Evolutionary conservation across 2,797 vertebrate genomes (phyloP).

Genomic region (Cryptoblepharus egeriae): DNA sequence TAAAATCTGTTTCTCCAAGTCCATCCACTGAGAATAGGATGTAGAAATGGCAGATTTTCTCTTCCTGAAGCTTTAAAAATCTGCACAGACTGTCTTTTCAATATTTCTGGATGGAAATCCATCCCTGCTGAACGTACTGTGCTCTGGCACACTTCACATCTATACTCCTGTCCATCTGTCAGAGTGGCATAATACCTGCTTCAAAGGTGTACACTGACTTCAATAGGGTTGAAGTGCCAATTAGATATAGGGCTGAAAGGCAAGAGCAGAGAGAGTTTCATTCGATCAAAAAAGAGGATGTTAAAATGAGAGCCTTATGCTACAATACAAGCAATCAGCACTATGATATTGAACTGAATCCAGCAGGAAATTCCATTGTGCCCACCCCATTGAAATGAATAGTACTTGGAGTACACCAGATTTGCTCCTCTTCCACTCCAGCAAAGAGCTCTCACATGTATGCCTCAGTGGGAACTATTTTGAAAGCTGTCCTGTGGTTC

Average conservation of each 20-base stretch:
- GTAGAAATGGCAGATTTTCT: constrained; percentile 29
- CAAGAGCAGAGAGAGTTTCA: constrained; percentile 27
- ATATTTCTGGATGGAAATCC: constrained; percentile 55
- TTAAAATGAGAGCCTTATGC: constrained; percentile 9
- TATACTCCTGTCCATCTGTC: constrained; percentile 71
- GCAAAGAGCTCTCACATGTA: background rate
- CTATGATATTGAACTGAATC: background rate
- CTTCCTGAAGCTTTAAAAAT: constrained; percentile 29
- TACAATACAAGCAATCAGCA: constrained; percentile 19
- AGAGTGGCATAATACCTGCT: constrained; percentile 67
- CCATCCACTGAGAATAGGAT: constrained; percentile 20
- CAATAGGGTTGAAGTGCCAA: constrained; percentile 52
- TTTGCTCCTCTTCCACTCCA: background rate
- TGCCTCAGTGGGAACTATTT: background rate
- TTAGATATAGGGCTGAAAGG: constrained; percentile 58
- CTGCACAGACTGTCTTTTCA: constrained; percentile 54
- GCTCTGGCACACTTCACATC: constrained; percentile 63
- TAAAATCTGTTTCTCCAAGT: constrained; percentile 28
- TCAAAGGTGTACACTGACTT: constrained; percentile 56
- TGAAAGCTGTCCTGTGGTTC: background rate
- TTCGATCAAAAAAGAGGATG: constrained; percentile 35
- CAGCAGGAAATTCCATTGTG: background rate
- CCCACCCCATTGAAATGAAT: background rate
- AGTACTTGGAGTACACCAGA: background rate
- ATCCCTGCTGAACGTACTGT: constrained; percentile 44